These are phyloP conservation scores for Gryllus longicercus DNA, from an alignment of 2,888 invertebrate species.

Conservation along the genomic window DNA sequence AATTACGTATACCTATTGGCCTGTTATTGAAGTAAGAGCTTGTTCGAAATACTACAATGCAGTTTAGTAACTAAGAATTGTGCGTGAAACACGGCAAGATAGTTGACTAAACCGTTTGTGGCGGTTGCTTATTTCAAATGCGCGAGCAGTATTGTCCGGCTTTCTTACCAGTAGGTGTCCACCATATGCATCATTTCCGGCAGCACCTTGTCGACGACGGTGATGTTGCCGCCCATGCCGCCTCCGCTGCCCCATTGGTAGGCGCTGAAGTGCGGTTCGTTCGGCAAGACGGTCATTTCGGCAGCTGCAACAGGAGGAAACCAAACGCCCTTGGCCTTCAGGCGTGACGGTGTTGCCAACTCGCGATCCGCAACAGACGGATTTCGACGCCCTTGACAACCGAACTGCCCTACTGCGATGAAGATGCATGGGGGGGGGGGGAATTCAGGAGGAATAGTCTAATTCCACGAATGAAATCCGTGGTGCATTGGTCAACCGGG, in stretches of 20 bases:
- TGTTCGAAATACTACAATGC: too few species aligned
- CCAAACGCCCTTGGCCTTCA: neutral
- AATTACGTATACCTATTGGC: too few species aligned
- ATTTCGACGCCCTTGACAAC: neutral
- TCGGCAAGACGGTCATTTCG: constrained; percentile 48
- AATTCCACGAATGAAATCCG: too few species aligned
- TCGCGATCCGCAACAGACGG: neutral
- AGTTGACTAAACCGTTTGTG: too few species aligned
- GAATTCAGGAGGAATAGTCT: too few species aligned
- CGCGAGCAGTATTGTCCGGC: neutral
- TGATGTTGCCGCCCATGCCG: constrained; percentile 58
- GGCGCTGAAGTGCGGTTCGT: constrained; percentile 49
- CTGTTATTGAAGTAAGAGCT: too few species aligned
- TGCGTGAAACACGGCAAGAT: too few species aligned
- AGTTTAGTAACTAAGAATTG: too few species aligned
- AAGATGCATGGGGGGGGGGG: too few species aligned
- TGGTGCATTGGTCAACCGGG: too few species aligned
- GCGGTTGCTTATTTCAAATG: too few species aligned
- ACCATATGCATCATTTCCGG: constrained; percentile 72
- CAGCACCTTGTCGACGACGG: constrained; percentile 77
- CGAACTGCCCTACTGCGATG: neutral
- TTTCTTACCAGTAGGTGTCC: constrained; percentile 55
- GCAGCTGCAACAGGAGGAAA: neutral
- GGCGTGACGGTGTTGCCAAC: neutral
- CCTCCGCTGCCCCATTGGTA: constrained; percentile 40